phyloP scores from a whole-genome alignment of 2,113 vertebrate species.

The Pteruthius melanotis region DNA sequence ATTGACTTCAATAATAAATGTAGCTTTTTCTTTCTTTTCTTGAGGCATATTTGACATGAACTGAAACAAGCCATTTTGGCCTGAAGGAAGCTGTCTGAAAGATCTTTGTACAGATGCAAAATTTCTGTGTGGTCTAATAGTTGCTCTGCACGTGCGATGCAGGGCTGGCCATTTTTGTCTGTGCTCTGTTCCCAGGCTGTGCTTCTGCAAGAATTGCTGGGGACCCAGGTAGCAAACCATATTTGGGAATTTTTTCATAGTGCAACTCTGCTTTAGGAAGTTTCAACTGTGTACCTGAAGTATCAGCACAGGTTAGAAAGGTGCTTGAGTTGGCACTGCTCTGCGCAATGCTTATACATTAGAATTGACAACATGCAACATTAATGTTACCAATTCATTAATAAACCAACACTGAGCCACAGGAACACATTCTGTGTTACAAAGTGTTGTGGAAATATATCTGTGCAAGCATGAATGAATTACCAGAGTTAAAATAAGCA shows the following conservation, averaged over 20 bases:
- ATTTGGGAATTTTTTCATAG: background rate
- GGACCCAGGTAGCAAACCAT: rapidly evolving
- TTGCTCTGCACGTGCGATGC: rapidly evolving
- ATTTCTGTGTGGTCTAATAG: background rate
- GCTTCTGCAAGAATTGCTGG: background rate
- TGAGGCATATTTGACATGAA: background rate
- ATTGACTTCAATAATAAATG: background rate
- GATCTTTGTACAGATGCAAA: background rate
- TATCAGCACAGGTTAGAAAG: background rate
- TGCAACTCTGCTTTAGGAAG: background rate
- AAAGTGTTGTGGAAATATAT: background rate
- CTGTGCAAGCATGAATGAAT: background rate
- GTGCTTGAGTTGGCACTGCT: background rate
- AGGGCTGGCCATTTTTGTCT: background rate
- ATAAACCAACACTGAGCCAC: background rate
- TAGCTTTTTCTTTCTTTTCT: background rate
- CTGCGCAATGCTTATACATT: background rate
- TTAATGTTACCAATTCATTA: background rate
- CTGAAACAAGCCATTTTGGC: background rate
- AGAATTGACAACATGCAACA: background rate
- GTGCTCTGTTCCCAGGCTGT: background rate
- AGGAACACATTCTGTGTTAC: background rate
- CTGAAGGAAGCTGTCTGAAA: background rate
- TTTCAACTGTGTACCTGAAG: background rate
- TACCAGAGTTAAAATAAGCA: background rate